Percentiles rank a stretch among this genome's conserved stretches.
Conservation (phyloP, 2,797 vertebrate species). For the Thunnus albacares region DNA sequence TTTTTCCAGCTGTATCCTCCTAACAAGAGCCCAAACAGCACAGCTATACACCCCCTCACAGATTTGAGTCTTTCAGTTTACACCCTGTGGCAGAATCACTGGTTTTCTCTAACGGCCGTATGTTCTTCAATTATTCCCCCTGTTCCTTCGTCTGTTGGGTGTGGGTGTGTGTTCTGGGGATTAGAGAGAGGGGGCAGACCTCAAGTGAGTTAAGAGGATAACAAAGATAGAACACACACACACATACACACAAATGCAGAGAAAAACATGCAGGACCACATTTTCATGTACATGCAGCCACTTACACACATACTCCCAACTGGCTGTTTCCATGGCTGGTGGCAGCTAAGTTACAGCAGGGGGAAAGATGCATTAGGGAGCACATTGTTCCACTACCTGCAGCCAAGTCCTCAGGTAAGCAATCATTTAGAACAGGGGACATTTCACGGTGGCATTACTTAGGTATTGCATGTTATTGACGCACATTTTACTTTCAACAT, state of each 20-base stretch:
- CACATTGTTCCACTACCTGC: constrained; percentile 28
- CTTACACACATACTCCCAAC: constrained; percentile 42
- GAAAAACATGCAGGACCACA: constrained; percentile 39
- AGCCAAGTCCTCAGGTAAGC: constrained; percentile 20
- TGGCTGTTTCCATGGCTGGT: constrained; percentile 64
- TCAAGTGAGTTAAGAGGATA: constrained; percentile 79
- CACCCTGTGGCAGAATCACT: constrained; percentile 70
- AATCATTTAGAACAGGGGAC: constrained; percentile 12
- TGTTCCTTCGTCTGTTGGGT: constrained; percentile 59
- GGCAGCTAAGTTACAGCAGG: constrained; percentile 55
- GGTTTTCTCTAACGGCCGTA: constrained; percentile 60
- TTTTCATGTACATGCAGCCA: constrained; percentile 38
- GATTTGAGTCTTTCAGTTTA: constrained; percentile 71
- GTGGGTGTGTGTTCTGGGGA: constrained; percentile 75
- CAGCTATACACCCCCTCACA: constrained; percentile 67
- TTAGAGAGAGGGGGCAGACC: constrained; percentile 72
- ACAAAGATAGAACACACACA: constrained; percentile 61
- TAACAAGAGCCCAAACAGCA: constrained; percentile 55
- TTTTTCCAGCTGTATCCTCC: constrained; percentile 59
- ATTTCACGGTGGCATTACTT: not conserved
- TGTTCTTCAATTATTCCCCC: constrained; percentile 67
- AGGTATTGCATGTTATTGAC: not conserved
- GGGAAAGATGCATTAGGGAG: constrained; percentile 41
- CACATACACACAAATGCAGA: constrained; percentile 7
- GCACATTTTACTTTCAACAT: constrained; percentile 18